Conservation (phyloP, 2,113 vertebrate genomes). For the Thamnaconus septentrionalis region DNA sequence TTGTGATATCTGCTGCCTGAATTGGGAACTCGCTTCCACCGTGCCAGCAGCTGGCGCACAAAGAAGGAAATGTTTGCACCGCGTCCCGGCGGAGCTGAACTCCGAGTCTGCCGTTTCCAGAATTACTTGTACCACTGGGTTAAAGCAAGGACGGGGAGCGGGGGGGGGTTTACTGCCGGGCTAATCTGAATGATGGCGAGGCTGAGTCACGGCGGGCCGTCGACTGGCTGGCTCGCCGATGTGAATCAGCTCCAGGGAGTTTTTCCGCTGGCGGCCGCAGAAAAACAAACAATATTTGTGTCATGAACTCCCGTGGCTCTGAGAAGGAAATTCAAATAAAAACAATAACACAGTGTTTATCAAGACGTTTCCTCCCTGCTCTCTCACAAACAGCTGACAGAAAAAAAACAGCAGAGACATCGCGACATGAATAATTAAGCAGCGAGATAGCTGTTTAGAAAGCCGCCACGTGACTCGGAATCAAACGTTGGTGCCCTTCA, state of each 20-base stretch:
- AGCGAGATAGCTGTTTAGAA: not conserved
- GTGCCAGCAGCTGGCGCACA: conserved; percentile 2
- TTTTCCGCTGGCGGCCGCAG: conserved; percentile 19
- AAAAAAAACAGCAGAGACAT: not conserved
- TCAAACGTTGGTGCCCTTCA: conserved; percentile 8
- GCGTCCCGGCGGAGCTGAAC: conserved; percentile 7
- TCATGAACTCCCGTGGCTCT: conserved; percentile 36
- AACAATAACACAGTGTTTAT: conserved; percentile 36
- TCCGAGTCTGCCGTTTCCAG: conserved; percentile 17
- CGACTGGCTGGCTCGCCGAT: conserved; percentile 20
- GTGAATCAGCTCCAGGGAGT: conserved; percentile 54
- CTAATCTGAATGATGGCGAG: conserved; percentile 39
- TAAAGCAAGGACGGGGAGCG: not conserved
- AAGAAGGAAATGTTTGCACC: conserved; percentile 8
- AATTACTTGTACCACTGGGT: conserved; percentile 34
- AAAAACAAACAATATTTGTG: conserved; percentile 56
- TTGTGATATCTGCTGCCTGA: conserved; percentile 4
- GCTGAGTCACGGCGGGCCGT: conserved; percentile 21
- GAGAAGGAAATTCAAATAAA: conserved; percentile 40
- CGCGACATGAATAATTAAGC: conserved; percentile 34
- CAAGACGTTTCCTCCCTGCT: conserved; percentile 11
- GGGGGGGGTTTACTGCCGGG: not conserved
- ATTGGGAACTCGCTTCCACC: not conserved
- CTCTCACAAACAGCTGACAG: not conserved
- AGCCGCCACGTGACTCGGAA: conserved; percentile 3